Evolutionary conservation across 1,140 invertebrate genomes (phyloP), one percentile per base, ranked within the genome.

Genomic region (Patella vulgata): DNA sequence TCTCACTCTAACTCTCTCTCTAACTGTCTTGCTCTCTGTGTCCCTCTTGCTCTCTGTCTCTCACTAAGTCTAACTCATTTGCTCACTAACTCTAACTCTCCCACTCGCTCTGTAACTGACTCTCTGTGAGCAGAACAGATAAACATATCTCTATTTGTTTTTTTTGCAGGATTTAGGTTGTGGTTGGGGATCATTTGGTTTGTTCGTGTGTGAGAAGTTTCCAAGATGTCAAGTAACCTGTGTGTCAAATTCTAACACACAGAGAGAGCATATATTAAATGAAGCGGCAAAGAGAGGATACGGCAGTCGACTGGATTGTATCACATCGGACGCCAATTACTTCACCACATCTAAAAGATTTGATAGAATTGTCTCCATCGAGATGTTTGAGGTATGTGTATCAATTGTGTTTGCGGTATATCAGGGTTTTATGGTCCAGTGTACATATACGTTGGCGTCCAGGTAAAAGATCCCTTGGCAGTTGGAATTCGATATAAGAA

Each of bases 161-260:
- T 14, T 54, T 11, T 54, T 68, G 3, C 65, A 79, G 76, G 78
- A 80, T 50, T 52, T 80, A 12, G 78, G 78, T 9, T 80, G 78
- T 67, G 78, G 78, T 23, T 80, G 78, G 78, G 78, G 78, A 1
- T 78, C 78, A 4, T 60, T 78, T 36, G 70, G 68, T 4, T 59
- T 80, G 28, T 80, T 66, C 27, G 61, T 80, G 12, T 63, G 68
- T 51, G 73, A 80, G 63, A 75, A 71, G 19, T 80, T 59, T 50
- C 78, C 78, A 5, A 63, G 59, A 33, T 80, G 78, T 63, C 59
- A 66, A 2, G 78, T 80, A 27, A 78, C 76, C 8, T 80, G 74
- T 58, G 78, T 80, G 17, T 80, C 78, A 0, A 80, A 78, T 59
- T 80, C 78, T 4, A 70, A 68, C 58, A 78, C 78, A 4, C 78